Base-by-base conservation (phyloP, 2,888 invertebrate species). In the Euplexia lucipara region DNA sequence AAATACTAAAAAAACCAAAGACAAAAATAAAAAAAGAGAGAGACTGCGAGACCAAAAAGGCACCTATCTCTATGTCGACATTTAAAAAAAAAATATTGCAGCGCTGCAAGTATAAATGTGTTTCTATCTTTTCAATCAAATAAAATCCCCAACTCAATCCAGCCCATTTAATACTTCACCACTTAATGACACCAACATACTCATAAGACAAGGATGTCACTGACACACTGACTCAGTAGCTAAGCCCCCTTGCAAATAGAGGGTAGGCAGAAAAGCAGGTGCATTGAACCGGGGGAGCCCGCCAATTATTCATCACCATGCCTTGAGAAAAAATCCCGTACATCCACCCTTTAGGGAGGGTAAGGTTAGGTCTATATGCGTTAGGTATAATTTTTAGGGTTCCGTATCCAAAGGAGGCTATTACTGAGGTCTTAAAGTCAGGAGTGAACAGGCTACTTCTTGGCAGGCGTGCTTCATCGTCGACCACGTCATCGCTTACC, bases 221-320 rank as follows among this genome's bases (percentile, higher is more conserved):
- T 89, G 88, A 81, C 89, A 88, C 74, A 89, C 85, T 89, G 83
- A 87, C 85, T 84, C 81, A 88, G 81, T 83, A 82, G 70, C 68
- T 67, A 81, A 71, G 69, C 63, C 44, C 70, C 75, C 75, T 68
- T 60, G 76, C 82, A 79, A 80, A 80, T 71, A 78, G 70, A 72
- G 84, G 82, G 82, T 70, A 26, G 61, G 65, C 48, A 64, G 71
- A 77, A 48, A 71, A 74, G 76, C 73, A 77, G 87, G 89, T 86
- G 85, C 88, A 85, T 86, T 86, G 88, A 88, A 87, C 89, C 79
- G 78, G 72, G 85, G 88, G 86, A 34, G 76, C 62, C 79, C 81
- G 77, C 83, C 88, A 88, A 89, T 89, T 90, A 90, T 90, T 89
- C 90, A 88, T 85, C 85, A 83, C 78, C 86, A 87, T 84, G 86